phyloP scores from a whole-genome alignment of 2,797 vertebrate genomes.

The Diceros bicornis region DNA sequence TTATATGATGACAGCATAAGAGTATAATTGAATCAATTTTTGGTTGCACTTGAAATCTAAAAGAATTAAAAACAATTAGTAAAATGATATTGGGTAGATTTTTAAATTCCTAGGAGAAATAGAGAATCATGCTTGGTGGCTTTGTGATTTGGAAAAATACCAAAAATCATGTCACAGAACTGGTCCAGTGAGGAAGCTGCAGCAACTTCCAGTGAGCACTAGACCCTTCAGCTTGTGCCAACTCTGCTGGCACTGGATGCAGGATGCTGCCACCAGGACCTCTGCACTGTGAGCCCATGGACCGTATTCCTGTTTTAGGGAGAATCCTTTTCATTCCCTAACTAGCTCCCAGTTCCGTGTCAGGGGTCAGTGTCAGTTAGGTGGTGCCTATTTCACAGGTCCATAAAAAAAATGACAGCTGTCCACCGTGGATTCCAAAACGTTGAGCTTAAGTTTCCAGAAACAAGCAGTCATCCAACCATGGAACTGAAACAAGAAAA shows the following conservation, averaged over 20 bases:
- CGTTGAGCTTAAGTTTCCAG: not conserved
- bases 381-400: not conserved
- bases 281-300: not conserved
- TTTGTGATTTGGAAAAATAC: not conserved
- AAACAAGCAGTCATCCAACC: not conserved
- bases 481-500: not conserved
- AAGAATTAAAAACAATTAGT: not conserved
- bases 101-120: not conserved
- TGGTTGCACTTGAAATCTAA: not conserved
- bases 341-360: not conserved
- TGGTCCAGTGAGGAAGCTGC: not conserved
- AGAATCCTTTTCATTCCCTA: not conserved
- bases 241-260: not conserved
- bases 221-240: not conserved
- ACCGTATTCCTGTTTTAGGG: not conserved
- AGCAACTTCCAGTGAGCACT: not conserved
- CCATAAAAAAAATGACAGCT: not conserved
- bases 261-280: not conserved
- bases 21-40: not conserved
- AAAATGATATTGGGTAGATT: not conserved
- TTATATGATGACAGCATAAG: not conserved
- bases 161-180: not conserved
- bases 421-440: not conserved
- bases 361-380: not conserved
- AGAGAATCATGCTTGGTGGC: not conserved